These are phyloP conservation scores for Dryadula phaetusa DNA, from an alignment of 2,888 invertebrate genomes.

Conservation along the genomic window DNA sequence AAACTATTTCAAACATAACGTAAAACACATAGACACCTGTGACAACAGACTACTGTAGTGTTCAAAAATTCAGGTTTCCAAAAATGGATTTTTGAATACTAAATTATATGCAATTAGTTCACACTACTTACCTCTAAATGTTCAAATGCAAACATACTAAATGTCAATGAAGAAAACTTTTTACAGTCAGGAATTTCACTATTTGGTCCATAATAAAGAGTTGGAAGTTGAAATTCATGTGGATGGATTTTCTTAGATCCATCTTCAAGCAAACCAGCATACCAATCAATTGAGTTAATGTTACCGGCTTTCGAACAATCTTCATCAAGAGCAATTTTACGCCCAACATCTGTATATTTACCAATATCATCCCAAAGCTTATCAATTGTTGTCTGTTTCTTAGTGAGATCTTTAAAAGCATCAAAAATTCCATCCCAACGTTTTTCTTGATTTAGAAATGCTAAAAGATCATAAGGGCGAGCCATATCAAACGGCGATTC, in stretches of 20 bases:
- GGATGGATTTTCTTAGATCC: constrained; percentile 75
- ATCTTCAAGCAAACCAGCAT: constrained; percentile 85
- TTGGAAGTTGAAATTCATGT: constrained; percentile 57
- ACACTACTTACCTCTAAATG: constrained; percentile 73
- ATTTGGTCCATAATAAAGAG: constrained; percentile 55
- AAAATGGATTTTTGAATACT: no score
- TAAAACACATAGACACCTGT: no score
- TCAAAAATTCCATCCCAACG: constrained; percentile 85
- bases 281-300: constrained; percentile 87
- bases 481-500: constrained; percentile 90
- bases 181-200: constrained; percentile 86
- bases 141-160: constrained; percentile 76
- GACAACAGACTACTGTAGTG: no score
- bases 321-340: constrained; percentile 84
- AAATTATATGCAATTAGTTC: no score
- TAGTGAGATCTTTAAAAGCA: constrained; percentile 86
- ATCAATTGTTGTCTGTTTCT: constrained; percentile 86
- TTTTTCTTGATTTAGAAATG: constrained; percentile 90
- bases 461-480: constrained; percentile 89
- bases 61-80: no score
- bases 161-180: constrained; percentile 79
- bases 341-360: constrained; percentile 85
- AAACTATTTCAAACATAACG: no score
- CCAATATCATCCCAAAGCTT: constrained; percentile 83
- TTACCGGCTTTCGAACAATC: constrained; percentile 88